Evolutionary conservation across 2,113 vertebrate genomes (phyloP).

Genomic region (Nothoprocta pentlandii): DNA sequence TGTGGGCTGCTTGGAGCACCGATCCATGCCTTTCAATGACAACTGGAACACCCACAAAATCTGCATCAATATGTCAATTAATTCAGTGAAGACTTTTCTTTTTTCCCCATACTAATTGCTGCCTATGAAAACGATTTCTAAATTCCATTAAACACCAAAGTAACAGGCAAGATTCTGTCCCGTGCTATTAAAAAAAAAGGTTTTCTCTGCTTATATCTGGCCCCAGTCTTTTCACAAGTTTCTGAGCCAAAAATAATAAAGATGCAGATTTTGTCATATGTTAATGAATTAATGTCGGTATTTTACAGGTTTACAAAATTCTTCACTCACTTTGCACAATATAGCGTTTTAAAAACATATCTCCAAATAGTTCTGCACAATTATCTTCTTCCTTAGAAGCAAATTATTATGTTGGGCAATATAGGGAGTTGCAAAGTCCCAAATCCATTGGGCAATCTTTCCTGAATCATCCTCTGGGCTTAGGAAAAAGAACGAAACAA

Average conservation of each 20-base stretch:
- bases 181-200: not conserved
- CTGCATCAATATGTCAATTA: not conserved
- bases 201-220: not conserved
- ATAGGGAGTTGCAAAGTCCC: not conserved
- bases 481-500: not conserved
- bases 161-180: not conserved
- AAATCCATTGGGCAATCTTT: conserved; percentile 18
- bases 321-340: not conserved
- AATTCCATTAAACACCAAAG: not conserved
- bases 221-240: not conserved
- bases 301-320: not conserved
- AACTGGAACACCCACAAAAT: not conserved
- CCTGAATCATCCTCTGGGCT: conserved; percentile 18
- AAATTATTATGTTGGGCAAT: not conserved
- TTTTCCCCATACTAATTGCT: not conserved
- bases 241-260: not conserved
- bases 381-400: not conserved
- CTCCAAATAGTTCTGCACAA: not conserved
- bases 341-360: not conserved
- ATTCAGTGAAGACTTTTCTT: not conserved
- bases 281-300: not conserved
- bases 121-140: not conserved
- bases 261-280: not conserved
- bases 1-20: not conserved
- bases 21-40: not conserved